A percentile compares a stretch with the other conserved stretches of the same genome.
Evolutionary conservation across 2,797 vertebrate species (phyloP).

Genomic region (Phoeniculus purpureus): DNA sequence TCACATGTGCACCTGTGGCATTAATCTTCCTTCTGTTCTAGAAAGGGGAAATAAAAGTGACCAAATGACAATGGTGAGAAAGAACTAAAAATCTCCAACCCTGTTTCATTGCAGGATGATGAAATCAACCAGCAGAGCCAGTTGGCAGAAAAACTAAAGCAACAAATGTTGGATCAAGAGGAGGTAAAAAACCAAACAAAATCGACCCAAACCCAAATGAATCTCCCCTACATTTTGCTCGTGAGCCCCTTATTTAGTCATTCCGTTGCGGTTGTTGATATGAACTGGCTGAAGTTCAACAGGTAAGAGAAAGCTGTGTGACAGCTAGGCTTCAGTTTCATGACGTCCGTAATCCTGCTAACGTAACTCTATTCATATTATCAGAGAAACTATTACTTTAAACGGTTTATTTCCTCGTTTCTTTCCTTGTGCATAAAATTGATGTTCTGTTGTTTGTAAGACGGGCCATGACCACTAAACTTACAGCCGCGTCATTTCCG

Average conservation of each 20-base stretch:
- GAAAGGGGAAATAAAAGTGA: neutral
- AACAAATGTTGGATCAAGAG: conserved; percentile 98
- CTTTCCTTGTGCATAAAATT: neutral
- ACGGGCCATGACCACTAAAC: neutral
- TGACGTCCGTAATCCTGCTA: neutral
- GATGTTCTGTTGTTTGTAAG: neutral
- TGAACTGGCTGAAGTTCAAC: neutral
- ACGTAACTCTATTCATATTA: too few relatives aligned
- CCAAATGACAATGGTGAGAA: neutral
- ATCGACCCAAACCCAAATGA: neutral
- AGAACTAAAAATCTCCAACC: neutral
- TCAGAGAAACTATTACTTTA: neutral
- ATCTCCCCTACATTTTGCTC: neutral
- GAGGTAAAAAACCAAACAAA: conserved; percentile 81
- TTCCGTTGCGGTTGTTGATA: neutral
- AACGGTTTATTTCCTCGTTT: fast-evolving
- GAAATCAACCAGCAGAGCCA: conserved; percentile 99
- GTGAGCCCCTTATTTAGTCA: neutral
- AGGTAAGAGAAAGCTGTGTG: neutral
- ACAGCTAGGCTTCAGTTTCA: neutral
- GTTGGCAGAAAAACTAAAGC: conserved; percentile 94
- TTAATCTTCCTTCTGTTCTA: neutral
- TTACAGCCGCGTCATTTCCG: neutral
- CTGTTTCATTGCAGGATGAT: conserved; percentile 86
- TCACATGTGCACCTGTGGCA: neutral